Conservation (phyloP, 2,113 vertebrate genomes). For the Butastur rufipennis region DNA sequence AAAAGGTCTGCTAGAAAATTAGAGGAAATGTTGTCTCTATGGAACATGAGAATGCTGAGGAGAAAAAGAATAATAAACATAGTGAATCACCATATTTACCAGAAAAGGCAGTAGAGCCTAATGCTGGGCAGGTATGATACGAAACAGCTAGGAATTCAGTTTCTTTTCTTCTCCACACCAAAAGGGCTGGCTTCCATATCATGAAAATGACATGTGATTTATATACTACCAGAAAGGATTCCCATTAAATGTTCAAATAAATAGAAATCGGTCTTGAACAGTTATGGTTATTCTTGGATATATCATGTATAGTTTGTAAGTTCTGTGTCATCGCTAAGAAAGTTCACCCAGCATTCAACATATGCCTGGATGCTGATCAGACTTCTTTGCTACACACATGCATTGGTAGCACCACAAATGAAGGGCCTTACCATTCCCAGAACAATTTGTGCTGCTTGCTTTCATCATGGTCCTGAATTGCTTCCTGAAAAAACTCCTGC, state of each 20-base stretch:
- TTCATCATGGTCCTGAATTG: neutral
- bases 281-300: neutral
- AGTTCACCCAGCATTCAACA: neutral
- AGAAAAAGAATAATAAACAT: neutral
- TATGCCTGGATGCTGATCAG: neutral
- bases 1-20: neutral
- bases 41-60: accelerated
- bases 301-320: neutral
- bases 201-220: neutral
- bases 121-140: neutral
- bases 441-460: neutral
- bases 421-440: neutral
- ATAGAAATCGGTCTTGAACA: neutral
- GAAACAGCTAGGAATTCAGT: neutral
- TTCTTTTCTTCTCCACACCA: neutral
- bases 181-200: neutral
- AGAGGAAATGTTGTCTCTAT: neutral
- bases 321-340: neutral
- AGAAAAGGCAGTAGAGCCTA: neutral
- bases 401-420: neutral
- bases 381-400: neutral
- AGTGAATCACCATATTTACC: neutral
- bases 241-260: neutral
- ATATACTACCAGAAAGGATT: neutral
- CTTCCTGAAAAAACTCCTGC: neutral